Conservation (phyloP, 2,797 vertebrate species). For the Ceryle rudis region DNA sequence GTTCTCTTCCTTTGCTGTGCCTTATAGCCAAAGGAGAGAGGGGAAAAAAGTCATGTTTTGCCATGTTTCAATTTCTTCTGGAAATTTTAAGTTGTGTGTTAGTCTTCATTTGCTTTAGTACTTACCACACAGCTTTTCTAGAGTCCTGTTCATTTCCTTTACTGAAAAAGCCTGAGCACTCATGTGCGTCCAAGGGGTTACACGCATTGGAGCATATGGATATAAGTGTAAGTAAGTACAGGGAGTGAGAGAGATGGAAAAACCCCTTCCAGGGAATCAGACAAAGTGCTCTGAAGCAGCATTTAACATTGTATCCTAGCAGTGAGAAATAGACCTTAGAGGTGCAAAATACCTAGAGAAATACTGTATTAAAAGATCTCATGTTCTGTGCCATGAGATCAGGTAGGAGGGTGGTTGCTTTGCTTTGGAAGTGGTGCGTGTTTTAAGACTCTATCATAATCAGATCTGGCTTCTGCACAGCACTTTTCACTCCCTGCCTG, state of each 20-base stretch:
- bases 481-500: neutral
- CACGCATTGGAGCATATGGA: fast-evolving
- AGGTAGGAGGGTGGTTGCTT: neutral
- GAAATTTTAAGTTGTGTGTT: neutral
- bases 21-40: neutral
- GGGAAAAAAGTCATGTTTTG: neutral
- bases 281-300: neutral
- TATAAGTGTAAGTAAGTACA: neutral
- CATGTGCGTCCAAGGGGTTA: neutral
- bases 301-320: neutral
- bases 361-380: neutral
- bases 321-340: neutral
- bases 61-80: neutral
- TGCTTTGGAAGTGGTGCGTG: neutral
- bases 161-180: neutral
- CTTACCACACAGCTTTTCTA: neutral
- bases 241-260: neutral
- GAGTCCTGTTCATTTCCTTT: neutral
- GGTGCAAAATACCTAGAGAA: neutral
- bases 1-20: neutral
- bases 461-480: neutral
- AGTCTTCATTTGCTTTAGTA: neutral
- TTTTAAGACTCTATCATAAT: neutral
- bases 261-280: neutral
- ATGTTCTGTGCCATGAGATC: neutral